Evolutionary conservation across 2,888 invertebrate species (phyloP).

Genomic region (Dryadula phaetusa): DNA sequence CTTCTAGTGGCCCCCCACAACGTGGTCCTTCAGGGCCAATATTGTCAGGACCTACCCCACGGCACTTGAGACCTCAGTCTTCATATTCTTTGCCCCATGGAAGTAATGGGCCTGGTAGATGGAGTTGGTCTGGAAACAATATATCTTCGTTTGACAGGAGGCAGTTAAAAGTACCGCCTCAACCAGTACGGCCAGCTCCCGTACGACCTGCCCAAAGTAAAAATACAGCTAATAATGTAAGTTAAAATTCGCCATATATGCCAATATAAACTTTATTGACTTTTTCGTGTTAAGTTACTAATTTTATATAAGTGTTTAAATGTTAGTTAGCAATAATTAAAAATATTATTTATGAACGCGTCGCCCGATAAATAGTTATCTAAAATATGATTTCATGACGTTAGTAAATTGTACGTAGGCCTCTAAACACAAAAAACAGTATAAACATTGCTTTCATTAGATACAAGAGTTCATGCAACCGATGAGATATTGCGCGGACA

Average conservation of each 20-base stretch:
- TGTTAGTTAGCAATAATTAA: slow-evolving; percentile 64
- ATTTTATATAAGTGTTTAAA: not conserved
- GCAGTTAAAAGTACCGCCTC: slow-evolving; percentile 77
- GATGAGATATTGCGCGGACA: slow-evolving; percentile 42
- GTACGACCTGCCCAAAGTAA: slow-evolving; percentile 67
- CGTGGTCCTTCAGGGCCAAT: slow-evolving; percentile 72
- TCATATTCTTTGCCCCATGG: slow-evolving; percentile 83
- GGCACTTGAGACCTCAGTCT: slow-evolving; percentile 76
- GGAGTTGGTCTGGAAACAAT: slow-evolving; percentile 83
- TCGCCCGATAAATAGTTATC: slow-evolving; percentile 68
- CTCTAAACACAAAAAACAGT: slow-evolving; percentile 38
- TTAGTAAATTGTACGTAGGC: too few species aligned
- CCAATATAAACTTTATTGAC: not conserved
- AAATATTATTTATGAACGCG: slow-evolving; percentile 68
- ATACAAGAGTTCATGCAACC: slow-evolving; percentile 42
- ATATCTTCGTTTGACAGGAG: slow-evolving; percentile 80
- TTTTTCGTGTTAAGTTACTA: not conserved
- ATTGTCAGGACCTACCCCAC: slow-evolving; percentile 67
- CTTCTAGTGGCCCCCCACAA: slow-evolving; percentile 51
- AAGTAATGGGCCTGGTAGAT: slow-evolving; percentile 80
- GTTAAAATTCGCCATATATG: slow-evolving; percentile 47
- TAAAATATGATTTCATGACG: too few species aligned
- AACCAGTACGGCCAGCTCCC: slow-evolving; percentile 74
- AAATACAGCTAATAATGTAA: slow-evolving; percentile 72
- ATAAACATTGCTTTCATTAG: slow-evolving; percentile 47